A percentile compares a stretch with the other conserved stretches of the same genome.
Evolutionary conservation across 2,113 vertebrate genomes (phyloP).

Genomic region (Cairina moschata): DNA sequence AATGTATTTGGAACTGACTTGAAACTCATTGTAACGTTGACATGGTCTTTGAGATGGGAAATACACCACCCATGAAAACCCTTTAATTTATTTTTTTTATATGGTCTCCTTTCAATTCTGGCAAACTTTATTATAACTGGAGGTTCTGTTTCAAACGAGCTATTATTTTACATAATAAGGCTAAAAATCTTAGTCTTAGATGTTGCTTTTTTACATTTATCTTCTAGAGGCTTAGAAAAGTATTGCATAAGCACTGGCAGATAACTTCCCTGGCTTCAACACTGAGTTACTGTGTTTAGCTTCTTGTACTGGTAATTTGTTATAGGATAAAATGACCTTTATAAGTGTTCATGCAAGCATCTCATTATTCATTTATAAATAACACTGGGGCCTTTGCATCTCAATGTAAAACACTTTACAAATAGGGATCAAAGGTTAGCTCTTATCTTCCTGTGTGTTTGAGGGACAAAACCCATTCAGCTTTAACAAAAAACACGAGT

Average conservation of each 20-base stretch:
- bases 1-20: neutral
- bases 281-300: neutral
- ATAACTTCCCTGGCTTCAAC: neutral
- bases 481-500: neutral
- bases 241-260: neutral
- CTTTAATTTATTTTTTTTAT: neutral
- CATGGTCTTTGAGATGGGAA: slow-evolving; percentile 1
- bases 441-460: neutral
- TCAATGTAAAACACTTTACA: neutral
- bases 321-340: neutral
- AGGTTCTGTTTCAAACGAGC: neutral
- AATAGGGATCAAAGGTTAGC: rapidly evolving
- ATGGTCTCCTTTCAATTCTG: neutral
- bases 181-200: neutral
- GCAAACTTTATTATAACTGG: neutral
- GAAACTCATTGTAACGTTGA: neutral
- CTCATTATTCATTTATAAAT: neutral
- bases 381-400: neutral
- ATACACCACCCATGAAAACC: neutral
- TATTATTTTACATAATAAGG: neutral
- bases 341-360: neutral
- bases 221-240: neutral
- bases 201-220: neutral
- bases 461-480: neutral
- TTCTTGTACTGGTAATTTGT: neutral